phyloP scores from a whole-genome alignment of 2,888 invertebrate genomes.

The Athripsodes cinereus region DNA sequence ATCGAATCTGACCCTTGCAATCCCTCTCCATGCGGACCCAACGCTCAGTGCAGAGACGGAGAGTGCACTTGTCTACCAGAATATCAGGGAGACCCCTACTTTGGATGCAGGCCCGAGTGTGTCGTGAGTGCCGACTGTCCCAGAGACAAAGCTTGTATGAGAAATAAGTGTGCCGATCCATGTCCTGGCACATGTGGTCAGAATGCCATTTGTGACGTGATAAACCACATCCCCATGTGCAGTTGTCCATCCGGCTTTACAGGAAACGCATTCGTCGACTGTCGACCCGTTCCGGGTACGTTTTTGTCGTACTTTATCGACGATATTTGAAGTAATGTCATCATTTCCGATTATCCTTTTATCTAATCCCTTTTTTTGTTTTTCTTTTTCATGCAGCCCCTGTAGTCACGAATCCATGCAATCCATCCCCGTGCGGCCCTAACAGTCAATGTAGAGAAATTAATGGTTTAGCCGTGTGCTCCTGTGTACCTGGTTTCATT shows the following conservation, averaged over 20 bases:
- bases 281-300: slow-evolving; percentile 35
- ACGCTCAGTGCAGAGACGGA: slow-evolving; percentile 58
- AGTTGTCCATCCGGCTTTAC: slow-evolving; percentile 58
- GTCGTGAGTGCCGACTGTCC: slow-evolving; percentile 68
- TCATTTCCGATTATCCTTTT: not conserved
- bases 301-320: not conserved
- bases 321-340: not conserved
- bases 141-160: slow-evolving; percentile 61
- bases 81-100: slow-evolving; percentile 68
- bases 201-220: slow-evolving; percentile 52
- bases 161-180: slow-evolving; percentile 68
- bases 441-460: slow-evolving; percentile 65
- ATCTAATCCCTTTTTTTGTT: not conserved
- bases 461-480: slow-evolving; percentile 64
- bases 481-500: slow-evolving; percentile 60
- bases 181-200: slow-evolving; percentile 66
- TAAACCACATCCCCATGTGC: slow-evolving; percentile 63
- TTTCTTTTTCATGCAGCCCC: slow-evolving; percentile 32
- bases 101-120: slow-evolving; percentile 73
- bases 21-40: slow-evolving; percentile 65
- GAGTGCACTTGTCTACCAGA: slow-evolving; percentile 64
- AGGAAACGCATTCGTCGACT: slow-evolving; percentile 66
- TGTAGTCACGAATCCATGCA: slow-evolving; percentile 41
- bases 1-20: slow-evolving; percentile 56
- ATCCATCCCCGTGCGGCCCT: slow-evolving; percentile 61